phyloP scores from a whole-genome alignment of 1,140 invertebrate genomes.

The Macrocentrus cingulum region DNA sequence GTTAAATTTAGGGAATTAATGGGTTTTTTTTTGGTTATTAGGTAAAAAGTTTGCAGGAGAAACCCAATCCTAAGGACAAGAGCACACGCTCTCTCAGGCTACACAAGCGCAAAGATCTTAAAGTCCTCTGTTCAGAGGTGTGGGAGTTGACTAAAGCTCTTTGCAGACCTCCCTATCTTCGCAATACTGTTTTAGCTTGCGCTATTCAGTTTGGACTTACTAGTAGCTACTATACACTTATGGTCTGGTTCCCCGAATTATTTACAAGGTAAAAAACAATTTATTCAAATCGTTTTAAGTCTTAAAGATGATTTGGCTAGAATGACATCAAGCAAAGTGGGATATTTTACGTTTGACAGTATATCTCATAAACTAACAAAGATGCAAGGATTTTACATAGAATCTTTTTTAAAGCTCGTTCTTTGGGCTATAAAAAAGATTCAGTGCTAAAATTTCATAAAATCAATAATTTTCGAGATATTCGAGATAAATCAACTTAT shows the following conservation, averaged over 20 bases:
- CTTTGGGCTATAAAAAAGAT: too few species aligned
- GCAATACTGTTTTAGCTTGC: conserved; percentile 72
- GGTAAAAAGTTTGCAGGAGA: conserved; percentile 69
- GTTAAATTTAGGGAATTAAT: neutral
- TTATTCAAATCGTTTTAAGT: neutral
- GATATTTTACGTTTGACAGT: too few species aligned
- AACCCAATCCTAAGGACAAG: conserved; percentile 63
- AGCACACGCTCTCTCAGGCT: conserved; percentile 50
- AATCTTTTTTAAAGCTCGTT: too few species aligned
- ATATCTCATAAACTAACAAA: too few species aligned
- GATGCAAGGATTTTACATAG: too few species aligned
- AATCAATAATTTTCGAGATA: too few species aligned
- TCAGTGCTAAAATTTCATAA: too few species aligned
- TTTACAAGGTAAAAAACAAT: conserved; percentile 58
- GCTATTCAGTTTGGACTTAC: conserved; percentile 74
- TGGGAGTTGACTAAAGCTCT: conserved; percentile 69
- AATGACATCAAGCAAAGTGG: too few species aligned
- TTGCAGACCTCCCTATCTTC: conserved; percentile 69
- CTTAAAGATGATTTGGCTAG: neutral
- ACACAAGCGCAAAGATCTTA: conserved; percentile 68
- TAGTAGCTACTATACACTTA: conserved; percentile 78
- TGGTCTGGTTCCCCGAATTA: conserved; percentile 83
- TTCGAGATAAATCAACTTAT: too few species aligned
- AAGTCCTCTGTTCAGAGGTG: conserved; percentile 66
- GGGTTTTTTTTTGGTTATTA: conserved; percentile 38